phyloP scores from a whole-genome alignment of 2,888 invertebrate genomes.

The Mesochorus sp. region DNA sequence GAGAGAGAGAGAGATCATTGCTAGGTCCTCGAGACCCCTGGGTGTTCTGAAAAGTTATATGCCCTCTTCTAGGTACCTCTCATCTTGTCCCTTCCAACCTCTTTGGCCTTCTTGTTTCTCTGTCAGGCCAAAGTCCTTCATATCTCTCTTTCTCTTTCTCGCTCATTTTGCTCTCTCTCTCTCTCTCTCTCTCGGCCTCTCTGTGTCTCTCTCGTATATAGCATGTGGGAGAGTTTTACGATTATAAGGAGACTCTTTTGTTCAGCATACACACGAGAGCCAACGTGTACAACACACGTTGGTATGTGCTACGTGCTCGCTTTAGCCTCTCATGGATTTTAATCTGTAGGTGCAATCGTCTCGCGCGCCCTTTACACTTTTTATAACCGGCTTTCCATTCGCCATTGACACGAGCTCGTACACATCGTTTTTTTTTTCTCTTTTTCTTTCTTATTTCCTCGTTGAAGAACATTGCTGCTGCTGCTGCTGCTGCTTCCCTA shows the following conservation, averaged over 20 bases:
- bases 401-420: conserved; percentile 41
- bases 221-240: conserved; percentile 67
- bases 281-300: not conserved
- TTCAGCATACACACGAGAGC: conserved; percentile 59
- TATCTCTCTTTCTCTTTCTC: conserved; percentile 35
- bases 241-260: conserved; percentile 71
- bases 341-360: conserved; percentile 59
- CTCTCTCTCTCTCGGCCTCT: not conserved
- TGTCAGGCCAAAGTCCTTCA: not conserved
- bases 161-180: not conserved
- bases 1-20: not conserved
- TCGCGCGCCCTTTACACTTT: conserved; percentile 44
- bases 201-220: conserved; percentile 60
- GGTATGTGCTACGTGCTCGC: conserved; percentile 36
- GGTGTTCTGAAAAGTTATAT: conserved; percentile 63
- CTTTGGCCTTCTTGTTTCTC: not conserved
- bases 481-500: no score
- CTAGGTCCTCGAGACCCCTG: conserved; percentile 67
- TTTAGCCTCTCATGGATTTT: conserved; percentile 56
- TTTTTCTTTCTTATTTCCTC: no score
- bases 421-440: no score
- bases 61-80: conserved; percentile 48
- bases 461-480: no score
- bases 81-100: conserved; percentile 34
- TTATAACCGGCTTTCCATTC: conserved; percentile 12